These are phyloP conservation scores for Sigmodon hispidus DNA, from an alignment of 2,113 vertebrate species.

Conservation along the genomic window DNA sequence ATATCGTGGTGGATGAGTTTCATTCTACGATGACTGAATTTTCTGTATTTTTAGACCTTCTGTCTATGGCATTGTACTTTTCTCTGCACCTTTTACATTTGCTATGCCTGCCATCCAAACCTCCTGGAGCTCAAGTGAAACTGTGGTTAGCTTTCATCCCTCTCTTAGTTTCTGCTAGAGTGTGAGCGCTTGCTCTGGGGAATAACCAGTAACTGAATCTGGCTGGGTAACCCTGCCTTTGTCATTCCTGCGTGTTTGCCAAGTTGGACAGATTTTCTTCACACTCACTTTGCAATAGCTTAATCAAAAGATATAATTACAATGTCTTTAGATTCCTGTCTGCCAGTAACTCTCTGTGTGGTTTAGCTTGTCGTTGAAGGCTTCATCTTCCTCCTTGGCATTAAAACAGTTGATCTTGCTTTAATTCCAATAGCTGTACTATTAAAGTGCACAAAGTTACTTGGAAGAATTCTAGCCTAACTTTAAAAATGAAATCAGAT, in stretches of 20 bases:
- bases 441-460: not conserved
- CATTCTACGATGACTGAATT: not conserved
- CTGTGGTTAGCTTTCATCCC: not conserved
- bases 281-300: not conserved
- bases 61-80: not conserved
- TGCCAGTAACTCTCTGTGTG: not conserved
- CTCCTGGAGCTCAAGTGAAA: not conserved
- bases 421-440: not conserved
- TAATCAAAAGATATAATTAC: not conserved
- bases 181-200: not conserved
- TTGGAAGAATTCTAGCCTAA: not conserved
- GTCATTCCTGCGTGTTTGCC: not conserved
- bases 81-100: not conserved
- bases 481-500: conserved; percentile 32
- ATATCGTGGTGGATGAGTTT: not conserved
- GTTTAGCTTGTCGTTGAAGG: not conserved
- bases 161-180: not conserved
- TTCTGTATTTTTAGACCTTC: conserved; percentile 10
- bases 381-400: not conserved
- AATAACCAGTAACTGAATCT: conserved; percentile 16
- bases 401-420: not conserved
- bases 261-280: not conserved
- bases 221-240: not conserved
- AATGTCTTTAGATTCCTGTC: not conserved
- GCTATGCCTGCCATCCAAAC: not conserved